Evolutionary conservation across 2,113 vertebrate species (phyloP).

Genomic region (Cyrtonyx montezumae): DNA sequence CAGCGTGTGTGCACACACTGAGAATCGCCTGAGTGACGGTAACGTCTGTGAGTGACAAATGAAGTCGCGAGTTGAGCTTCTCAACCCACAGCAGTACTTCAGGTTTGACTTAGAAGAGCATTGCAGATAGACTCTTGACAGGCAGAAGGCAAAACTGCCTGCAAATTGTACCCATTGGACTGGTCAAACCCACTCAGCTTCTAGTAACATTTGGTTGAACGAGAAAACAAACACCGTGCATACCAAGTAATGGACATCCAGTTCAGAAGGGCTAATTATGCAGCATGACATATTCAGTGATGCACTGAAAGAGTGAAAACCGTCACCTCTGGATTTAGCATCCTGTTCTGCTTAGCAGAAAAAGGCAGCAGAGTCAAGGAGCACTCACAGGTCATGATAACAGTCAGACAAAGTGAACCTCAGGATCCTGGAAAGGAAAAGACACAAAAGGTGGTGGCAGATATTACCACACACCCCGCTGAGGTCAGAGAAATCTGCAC

Average conservation of each 20-base stretch:
- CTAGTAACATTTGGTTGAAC: not conserved
- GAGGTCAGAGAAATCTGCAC: not conserved
- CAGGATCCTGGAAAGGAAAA: not conserved
- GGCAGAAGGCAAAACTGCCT: not conserved
- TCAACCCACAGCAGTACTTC: not conserved
- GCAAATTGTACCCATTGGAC: not conserved
- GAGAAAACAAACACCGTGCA: slow-evolving; percentile 48
- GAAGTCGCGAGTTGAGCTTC: not conserved
- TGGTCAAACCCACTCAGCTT: not conserved
- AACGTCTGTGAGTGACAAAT: not conserved
- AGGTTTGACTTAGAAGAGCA: not conserved
- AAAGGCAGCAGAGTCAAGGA: not conserved
- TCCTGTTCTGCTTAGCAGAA: not conserved
- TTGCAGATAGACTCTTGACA: not conserved
- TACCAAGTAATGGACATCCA: slow-evolving; percentile 17
- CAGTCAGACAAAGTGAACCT: not conserved
- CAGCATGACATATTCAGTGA: slow-evolving; percentile 33
- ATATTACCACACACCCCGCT: not conserved
- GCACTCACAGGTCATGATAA: not conserved
- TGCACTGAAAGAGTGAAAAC: slow-evolving; percentile 14
- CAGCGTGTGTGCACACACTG: not conserved
- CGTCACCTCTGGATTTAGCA: slow-evolving; percentile 36
- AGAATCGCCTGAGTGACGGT: not conserved
- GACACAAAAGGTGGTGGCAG: not conserved
- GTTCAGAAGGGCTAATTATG: slow-evolving; percentile 48